Conservation (phyloP, 2,888 invertebrate genomes). For the Meiosimyza decipiens region DNA sequence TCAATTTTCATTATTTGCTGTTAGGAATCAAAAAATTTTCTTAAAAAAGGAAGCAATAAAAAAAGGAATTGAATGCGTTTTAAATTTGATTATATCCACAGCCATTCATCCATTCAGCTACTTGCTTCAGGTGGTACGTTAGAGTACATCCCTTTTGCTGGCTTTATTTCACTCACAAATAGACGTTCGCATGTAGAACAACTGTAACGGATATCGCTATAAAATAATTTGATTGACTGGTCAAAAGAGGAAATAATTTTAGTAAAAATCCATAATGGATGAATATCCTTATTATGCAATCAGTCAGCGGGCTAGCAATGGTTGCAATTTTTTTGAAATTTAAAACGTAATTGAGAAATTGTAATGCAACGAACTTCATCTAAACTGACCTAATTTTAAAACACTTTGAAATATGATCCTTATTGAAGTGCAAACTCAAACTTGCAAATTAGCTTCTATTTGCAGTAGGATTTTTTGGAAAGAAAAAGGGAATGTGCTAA, state of each 20-base stretch:
- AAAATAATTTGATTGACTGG: conserved; percentile 47
- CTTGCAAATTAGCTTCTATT: no score
- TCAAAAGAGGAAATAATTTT: conserved; percentile 38
- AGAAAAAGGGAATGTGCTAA: no score
- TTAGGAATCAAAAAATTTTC: conserved; percentile 5
- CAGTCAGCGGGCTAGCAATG: neutral
- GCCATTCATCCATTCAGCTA: neutral
- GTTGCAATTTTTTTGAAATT: no score
- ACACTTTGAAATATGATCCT: neutral
- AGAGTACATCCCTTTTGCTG: neutral
- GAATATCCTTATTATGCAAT: neutral
- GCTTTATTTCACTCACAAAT: neutral
- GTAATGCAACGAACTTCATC: neutral
- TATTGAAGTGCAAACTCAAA: no score
- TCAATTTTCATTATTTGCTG: neutral
- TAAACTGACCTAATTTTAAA: conserved; percentile 26
- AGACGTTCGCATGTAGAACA: conserved; percentile 9
- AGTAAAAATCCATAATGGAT: conserved; percentile 20
- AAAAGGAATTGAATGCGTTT: conserved; percentile 53
- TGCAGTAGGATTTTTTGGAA: no score
- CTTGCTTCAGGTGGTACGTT: neutral
- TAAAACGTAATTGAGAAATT: conserved; percentile 30
- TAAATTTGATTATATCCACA: conserved; percentile 23
- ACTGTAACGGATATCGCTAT: conserved; percentile 38
- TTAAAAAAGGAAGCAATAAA: no score